phyloP scores from a whole-genome alignment of 64 coral and sea anemone species.

The Porites australiensis region DNA sequence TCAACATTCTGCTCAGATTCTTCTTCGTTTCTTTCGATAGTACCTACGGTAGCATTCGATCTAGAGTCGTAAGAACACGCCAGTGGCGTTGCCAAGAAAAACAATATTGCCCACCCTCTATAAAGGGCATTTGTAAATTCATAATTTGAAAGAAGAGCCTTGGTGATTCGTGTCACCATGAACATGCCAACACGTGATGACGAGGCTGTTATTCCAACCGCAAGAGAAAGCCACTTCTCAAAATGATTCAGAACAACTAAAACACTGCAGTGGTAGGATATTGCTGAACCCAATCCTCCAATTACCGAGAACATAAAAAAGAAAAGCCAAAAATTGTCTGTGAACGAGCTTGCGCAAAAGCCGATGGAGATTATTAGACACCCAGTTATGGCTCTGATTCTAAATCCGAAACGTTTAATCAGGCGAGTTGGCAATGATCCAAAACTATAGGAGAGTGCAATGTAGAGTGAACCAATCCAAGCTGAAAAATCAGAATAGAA shows the following conservation, averaged over 20 bases:
- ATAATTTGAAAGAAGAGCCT: background rate
- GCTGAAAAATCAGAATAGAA: background rate
- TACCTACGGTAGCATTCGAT: background rate
- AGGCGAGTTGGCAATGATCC: background rate
- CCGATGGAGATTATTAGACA: background rate
- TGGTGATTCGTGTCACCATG: background rate
- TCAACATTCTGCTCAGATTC: background rate
- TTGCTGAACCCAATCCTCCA: background rate
- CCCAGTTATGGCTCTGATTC: background rate
- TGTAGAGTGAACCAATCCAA: background rate
- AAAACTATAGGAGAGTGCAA: background rate
- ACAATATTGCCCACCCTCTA: slow-evolving; percentile 8
- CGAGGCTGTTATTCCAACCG: background rate
- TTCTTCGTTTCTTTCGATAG: background rate
- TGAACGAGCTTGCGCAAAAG: background rate
- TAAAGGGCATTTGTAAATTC: background rate
- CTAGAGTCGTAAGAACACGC: background rate
- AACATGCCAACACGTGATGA: slow-evolving; percentile 9
- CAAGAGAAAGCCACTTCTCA: background rate
- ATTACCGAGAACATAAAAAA: background rate
- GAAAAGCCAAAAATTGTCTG: background rate
- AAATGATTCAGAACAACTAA: background rate
- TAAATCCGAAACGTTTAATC: background rate
- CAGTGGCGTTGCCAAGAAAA: background rate
- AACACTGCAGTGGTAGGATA: background rate